phyloP scores from a whole-genome alignment of 2,888 invertebrate genomes.

The Cataglyphis albicans region DNA sequence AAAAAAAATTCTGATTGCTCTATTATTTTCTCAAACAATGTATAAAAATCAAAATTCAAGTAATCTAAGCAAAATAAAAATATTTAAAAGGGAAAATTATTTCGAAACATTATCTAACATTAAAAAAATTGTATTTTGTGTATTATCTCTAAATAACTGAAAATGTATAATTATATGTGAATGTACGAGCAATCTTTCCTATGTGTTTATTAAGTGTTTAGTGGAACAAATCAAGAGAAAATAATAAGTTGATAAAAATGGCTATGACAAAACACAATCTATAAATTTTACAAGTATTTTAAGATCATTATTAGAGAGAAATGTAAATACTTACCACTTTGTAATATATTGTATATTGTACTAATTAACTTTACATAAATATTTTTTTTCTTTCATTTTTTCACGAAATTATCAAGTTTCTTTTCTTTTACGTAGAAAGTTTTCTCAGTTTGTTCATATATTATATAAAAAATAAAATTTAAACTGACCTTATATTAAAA shows the following conservation, averaged over 20 bases:
- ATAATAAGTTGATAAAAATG: not conserved
- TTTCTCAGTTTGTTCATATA: too few species aligned
- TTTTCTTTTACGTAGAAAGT: not conserved
- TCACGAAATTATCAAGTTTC: not conserved
- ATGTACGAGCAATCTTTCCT: not conserved
- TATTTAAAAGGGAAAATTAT: not conserved
- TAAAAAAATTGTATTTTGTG: not conserved
- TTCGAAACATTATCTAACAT: not conserved
- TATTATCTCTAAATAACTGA: not conserved
- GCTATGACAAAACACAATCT: not conserved
- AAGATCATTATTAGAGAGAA: not conserved
- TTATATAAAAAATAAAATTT: conserved; percentile 1
- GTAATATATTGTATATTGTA: not conserved
- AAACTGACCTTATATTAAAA: conserved; percentile 32
- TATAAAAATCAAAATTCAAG: not conserved
- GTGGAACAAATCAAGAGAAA: not conserved
- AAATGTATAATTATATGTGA: not conserved
- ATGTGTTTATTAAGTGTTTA: conserved; percentile 1
- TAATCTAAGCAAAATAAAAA: not conserved
- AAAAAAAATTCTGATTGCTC: not conserved
- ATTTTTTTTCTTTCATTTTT: not conserved
- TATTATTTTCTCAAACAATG: not conserved
- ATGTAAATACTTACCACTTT: not conserved
- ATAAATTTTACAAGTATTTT: not conserved
- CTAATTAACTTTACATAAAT: not conserved